These are phyloP conservation scores for Tokudaia tokunoshimensis DNA, from an alignment of 2,797 vertebrate species.

Conservation along the genomic window DNA sequence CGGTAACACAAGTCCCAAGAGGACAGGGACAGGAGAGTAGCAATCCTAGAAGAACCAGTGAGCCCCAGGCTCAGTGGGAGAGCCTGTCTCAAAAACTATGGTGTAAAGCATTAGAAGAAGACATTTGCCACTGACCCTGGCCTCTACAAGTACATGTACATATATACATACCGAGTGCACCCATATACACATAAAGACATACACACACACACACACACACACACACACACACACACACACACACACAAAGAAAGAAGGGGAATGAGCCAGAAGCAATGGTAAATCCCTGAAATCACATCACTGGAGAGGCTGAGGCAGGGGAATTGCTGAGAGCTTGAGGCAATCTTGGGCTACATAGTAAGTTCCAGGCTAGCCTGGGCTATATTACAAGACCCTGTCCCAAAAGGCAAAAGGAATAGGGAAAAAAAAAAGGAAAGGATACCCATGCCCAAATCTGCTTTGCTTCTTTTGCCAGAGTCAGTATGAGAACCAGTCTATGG, in stretches of 20 bases:
- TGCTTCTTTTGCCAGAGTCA: slow-evolving; percentile 71
- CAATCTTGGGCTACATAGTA: neutral
- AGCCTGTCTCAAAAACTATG: neutral
- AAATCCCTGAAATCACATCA: neutral
- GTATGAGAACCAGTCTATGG: slow-evolving; percentile 70
- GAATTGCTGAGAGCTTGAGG: neutral
- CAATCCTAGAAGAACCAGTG: too few species aligned
- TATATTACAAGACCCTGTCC: neutral
- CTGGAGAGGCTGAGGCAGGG: neutral
- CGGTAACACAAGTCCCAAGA: neutral
- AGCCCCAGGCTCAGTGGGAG: neutral
- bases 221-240: neutral
- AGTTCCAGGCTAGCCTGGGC: neutral
- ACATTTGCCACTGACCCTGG: neutral
- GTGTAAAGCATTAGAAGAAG: neutral
- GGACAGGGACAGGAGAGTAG: neutral
- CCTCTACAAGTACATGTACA: neutral
- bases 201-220: neutral
- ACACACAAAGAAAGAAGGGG: neutral
- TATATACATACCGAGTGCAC: too few species aligned
- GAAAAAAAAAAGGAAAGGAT: neutral
- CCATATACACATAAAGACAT: neutral
- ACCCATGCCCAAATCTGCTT: slow-evolving; percentile 1
- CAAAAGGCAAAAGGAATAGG: neutral
- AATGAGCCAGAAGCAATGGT: neutral